Evolutionary conservation across 2,888 invertebrate species (phyloP).

Genomic region (Matsumyia berberina): DNA sequence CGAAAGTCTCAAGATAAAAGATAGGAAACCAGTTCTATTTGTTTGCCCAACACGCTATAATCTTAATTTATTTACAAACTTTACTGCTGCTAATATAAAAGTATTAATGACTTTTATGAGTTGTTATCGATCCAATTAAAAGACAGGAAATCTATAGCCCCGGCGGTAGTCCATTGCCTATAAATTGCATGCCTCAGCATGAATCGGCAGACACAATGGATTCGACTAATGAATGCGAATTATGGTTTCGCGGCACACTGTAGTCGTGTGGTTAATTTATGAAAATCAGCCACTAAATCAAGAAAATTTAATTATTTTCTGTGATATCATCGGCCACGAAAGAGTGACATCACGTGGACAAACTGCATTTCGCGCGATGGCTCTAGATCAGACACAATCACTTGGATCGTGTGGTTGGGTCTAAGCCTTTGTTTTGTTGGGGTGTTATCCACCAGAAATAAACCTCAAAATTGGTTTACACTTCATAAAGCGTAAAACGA

Average conservation of each 20-base stretch:
- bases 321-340: conserved; percentile 58
- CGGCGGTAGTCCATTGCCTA: not conserved
- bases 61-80: conserved; percentile 34
- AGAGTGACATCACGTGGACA: conserved; percentile 61
- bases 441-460: conserved; percentile 2
- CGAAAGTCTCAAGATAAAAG: not conserved
- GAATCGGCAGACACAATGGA: conserved; percentile 29
- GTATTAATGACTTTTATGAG: conserved; percentile 19
- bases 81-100: conserved; percentile 28
- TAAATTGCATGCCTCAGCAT: conserved; percentile 17
- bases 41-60: conserved; percentile 14
- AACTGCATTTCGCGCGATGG: conserved; percentile 14
- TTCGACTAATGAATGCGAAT: conserved; percentile 47
- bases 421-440: conserved; percentile 17
- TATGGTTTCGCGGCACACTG: conserved; percentile 19
- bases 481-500: conserved; percentile 18
- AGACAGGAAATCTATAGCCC: not conserved
- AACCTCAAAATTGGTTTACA: conserved; percentile 14
- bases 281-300: conserved; percentile 53
- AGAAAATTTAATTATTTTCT: conserved; percentile 45
- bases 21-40: conserved; percentile 10
- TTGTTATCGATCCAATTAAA: conserved; percentile 27
- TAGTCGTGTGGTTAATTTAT: conserved; percentile 34
- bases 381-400: not conserved
- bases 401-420: too few relatives aligned